Evolutionary conservation across 92 coral and sea anemone species (phyloP).

Genomic region (Blastomussa wellsi): DNA sequence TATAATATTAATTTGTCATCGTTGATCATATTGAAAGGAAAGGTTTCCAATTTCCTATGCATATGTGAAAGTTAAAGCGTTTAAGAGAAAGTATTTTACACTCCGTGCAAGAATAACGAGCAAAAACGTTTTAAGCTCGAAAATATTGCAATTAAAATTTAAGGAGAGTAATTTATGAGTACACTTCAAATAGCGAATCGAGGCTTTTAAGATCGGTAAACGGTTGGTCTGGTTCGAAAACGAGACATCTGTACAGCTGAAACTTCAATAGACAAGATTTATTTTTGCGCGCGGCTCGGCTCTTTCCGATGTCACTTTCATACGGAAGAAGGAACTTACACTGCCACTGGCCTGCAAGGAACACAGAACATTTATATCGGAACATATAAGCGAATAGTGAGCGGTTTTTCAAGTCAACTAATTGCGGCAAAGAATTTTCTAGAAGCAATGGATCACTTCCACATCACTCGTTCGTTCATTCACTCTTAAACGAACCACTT

Average conservation of each 20-base stretch:
- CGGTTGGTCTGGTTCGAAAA: neutral
- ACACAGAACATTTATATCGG: neutral
- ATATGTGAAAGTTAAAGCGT: neutral
- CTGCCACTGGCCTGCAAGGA: neutral
- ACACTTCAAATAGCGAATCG: neutral
- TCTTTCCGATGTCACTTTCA: neutral
- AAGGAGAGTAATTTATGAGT: neutral
- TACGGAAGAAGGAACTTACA: neutral
- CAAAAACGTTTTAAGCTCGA: neutral
- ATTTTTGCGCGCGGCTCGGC: neutral
- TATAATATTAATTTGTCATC: neutral
- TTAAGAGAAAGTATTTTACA: neutral
- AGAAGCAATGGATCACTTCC: neutral
- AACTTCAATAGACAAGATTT: neutral
- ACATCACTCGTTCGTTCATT: neutral
- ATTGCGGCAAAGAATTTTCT: neutral
- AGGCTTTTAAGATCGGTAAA: neutral
- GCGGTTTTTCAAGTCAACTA: neutral
- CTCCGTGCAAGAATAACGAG: neutral
- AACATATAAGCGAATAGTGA: neutral
- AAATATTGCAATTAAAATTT: neutral
- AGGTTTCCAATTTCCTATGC: neutral
- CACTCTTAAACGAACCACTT: neutral
- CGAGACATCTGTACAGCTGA: neutral
- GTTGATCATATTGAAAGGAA: neutral